Conservation (phyloP, 2,113 vertebrate genomes). For the Raja brachyura region DNA sequence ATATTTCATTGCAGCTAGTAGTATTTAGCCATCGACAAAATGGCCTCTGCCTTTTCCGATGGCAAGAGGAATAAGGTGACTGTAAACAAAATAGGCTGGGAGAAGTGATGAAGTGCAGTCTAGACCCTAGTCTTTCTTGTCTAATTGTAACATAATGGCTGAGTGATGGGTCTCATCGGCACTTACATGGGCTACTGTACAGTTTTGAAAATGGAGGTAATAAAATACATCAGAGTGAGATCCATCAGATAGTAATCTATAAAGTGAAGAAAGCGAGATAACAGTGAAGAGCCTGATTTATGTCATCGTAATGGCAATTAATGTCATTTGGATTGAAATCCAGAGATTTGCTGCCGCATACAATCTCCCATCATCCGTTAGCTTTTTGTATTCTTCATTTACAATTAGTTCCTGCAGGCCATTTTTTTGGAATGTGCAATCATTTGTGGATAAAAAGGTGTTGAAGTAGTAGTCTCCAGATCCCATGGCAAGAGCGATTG, state of each 20-base stretch:
- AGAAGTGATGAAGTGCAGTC: neutral
- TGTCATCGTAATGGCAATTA: neutral
- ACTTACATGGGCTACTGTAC: neutral
- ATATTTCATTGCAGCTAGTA: neutral
- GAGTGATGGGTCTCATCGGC: neutral
- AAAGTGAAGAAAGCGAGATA: neutral
- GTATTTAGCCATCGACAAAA: neutral
- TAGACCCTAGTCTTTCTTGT: neutral
- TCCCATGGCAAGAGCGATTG: neutral
- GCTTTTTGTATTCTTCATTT: neutral
- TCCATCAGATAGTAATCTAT: slow-evolving; percentile 19
- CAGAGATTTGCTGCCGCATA: neutral
- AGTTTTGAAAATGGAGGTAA: neutral
- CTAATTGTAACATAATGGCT: neutral
- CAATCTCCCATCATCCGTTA: neutral
- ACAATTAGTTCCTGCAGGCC: neutral
- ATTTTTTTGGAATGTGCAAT: neutral
- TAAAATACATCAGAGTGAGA: neutral
- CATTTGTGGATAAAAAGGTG: neutral
- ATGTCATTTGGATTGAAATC: slow-evolving; percentile 1
- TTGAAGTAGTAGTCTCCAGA: neutral
- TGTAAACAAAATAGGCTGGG: neutral
- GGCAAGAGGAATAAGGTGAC: neutral
- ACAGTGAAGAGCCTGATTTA: slow-evolving; percentile 19
- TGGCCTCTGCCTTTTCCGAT: neutral